phyloP scores from a whole-genome alignment of 2,888 invertebrate species.

The Bhutanitis thaidina region DNA sequence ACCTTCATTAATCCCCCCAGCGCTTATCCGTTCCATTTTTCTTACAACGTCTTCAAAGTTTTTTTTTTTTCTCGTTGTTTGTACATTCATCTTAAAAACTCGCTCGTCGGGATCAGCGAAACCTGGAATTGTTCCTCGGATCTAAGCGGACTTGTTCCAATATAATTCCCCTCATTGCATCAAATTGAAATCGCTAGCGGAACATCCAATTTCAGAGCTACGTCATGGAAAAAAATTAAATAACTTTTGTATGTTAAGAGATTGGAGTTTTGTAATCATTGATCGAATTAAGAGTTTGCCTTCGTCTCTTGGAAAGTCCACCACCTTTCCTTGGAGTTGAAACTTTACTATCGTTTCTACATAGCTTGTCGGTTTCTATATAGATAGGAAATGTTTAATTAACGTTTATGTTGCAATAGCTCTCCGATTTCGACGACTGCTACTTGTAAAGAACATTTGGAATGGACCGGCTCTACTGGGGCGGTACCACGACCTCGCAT shows the following conservation, averaged over 20 bases:
- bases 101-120: conserved; percentile 30
- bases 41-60: conserved; percentile 8
- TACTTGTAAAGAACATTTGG: too few relatives aligned
- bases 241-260: conserved; percentile 10
- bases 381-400: too few relatives aligned
- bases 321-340: too few relatives aligned
- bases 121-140: conserved; percentile 34
- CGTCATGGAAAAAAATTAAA: conserved; percentile 19
- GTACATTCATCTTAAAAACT: conserved; percentile 31
- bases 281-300: not conserved
- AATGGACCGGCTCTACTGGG: too few relatives aligned
- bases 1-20: conserved; percentile 4
- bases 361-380: too few relatives aligned
- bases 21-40: conserved; percentile 9
- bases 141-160: conserved; percentile 30
- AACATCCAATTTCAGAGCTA: conserved; percentile 20
- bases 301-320: not conserved
- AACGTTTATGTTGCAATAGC: too few relatives aligned
- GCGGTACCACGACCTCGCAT: too few relatives aligned
- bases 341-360: too few relatives aligned
- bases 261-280: conserved; percentile 10
- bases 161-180: conserved; percentile 38
- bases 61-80: conserved; percentile 16
- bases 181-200: conserved; percentile 36
- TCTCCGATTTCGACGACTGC: too few relatives aligned